Conservation (phyloP, 2,888 invertebrate genomes). For the Capitulum mitella region DNA sequence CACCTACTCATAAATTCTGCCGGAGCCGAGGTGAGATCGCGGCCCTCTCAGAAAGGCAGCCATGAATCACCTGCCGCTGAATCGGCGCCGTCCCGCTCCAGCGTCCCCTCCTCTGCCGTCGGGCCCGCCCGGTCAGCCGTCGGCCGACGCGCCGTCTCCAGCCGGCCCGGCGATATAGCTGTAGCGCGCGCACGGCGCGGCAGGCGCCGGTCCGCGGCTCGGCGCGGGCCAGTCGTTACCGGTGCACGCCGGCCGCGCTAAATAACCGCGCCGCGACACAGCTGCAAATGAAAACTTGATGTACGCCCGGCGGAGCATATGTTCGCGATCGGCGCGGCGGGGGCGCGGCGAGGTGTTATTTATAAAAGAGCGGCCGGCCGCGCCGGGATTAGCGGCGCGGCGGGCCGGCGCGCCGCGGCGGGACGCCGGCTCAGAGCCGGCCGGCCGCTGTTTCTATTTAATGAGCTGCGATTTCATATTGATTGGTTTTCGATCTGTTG, state of each 20-base stretch:
- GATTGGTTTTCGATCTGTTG: slow-evolving; percentile 18
- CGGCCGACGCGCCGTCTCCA: neutral
- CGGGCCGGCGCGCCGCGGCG: neutral
- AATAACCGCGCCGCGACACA: neutral
- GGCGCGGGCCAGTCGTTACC: neutral
- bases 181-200: too few relatives aligned
- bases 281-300: slow-evolving; percentile 3
- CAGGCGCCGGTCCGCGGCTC: neutral
- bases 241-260: neutral
- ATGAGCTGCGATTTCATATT: slow-evolving; percentile 3
- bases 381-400: neutral
- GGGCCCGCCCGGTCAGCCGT: neutral
- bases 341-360: neutral
- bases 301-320: neutral
- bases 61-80: neutral
- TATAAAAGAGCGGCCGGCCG: neutral
- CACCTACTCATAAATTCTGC: neutral
- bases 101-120: neutral
- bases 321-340: neutral
- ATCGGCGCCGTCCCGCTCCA: neutral
- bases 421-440: neutral
- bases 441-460: neutral
- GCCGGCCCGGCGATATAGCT: neutral
- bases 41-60: neutral
- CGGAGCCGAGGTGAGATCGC: too few relatives aligned